Base-by-base conservation (phyloP, 2,888 invertebrate genomes). In the Dicyrtomina minuta region DNA sequence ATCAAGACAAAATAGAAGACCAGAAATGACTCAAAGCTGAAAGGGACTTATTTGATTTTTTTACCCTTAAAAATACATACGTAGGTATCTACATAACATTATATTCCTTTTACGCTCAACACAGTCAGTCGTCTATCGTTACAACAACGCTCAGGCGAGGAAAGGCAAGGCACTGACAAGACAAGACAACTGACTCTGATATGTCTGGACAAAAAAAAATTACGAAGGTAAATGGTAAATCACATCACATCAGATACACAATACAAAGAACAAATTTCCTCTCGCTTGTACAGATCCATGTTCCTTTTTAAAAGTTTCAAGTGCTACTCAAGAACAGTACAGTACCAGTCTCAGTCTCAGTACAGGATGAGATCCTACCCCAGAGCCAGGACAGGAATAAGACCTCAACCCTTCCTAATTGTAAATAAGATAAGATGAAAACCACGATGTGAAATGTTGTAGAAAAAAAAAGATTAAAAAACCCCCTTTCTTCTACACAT, bases 361-460 rank as follows among this genome's bases (percentile, higher is more conserved):
- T 41, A 8, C 43, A 10, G 10, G 10, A 44, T 3, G 15, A 13
- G 44, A 44, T 3, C 1, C 5, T 13, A 44, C 2, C 44, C n/a
- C 15, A 4, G n/a, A n/a, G n/a, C 49, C 22, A 17, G 6, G 24
- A 55, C 12, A 61, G 46, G 24, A 61, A 44, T 44, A 44, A 61
- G 61, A 61, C 44, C 61, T 61, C 61, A 65, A 66, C 51, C 58
- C 41, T 60, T 60, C 51, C 65, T 65, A 66, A 70, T 66, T 60
- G 66, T 49, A 66, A 72, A 72, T 72, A 70, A 70, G 70, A 64
- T 58, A 67, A 69, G 70, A 67, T 59, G 43, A 55, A 62, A 60
- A 46, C 27, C 53, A 68, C 55, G 22, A 20, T 20, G 13, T 2
- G 12, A 53, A 53, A 20, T 13, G 12, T 20, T 20, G 20, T 24